Evolutionary conservation across 1,140 invertebrate species (phyloP).

Genomic region (Oryctes rhinoceros): DNA sequence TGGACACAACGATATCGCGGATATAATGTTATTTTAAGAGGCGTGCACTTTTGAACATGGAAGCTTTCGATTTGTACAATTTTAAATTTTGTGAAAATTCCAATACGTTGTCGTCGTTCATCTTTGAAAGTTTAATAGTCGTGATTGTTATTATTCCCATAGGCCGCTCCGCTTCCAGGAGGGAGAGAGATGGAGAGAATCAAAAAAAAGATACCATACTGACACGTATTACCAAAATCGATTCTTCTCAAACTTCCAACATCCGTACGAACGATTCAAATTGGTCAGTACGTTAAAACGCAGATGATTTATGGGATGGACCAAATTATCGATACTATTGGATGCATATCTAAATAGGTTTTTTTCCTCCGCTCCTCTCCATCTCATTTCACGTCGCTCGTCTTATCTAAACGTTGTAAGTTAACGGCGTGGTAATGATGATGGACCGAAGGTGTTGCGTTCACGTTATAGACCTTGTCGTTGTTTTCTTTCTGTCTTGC

Average conservation of each 20-base stretch:
- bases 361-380: slow-evolving; percentile 12
- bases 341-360: slow-evolving; percentile 36
- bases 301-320: slow-evolving; percentile 25
- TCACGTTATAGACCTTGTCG: neutral
- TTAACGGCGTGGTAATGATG: slow-evolving; percentile 16
- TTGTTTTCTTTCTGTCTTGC: too few relatives aligned
- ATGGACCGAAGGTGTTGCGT: neutral
- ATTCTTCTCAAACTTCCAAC: neutral
- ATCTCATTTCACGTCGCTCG: slow-evolving; percentile 6
- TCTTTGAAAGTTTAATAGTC: too few relatives aligned
- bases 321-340: slow-evolving; percentile 30
- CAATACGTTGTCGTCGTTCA: too few relatives aligned
- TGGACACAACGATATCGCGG: too few relatives aligned
- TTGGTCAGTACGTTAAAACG: slow-evolving; percentile 21
- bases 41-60: too few relatives aligned
- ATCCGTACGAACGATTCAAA: slow-evolving; percentile 11
- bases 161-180: neutral
- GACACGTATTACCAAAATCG: neutral
- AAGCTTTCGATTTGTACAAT: too few relatives aligned
- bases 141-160: neutral
- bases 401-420: slow-evolving; percentile 34
- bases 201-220: neutral
- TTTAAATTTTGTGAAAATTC: too few relatives aligned
- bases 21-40: too few relatives aligned
- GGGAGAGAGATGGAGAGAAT: neutral